Evolutionary conservation across 2,113 vertebrate genomes (phyloP).

Genomic region (Megalops atlanticus): DNA sequence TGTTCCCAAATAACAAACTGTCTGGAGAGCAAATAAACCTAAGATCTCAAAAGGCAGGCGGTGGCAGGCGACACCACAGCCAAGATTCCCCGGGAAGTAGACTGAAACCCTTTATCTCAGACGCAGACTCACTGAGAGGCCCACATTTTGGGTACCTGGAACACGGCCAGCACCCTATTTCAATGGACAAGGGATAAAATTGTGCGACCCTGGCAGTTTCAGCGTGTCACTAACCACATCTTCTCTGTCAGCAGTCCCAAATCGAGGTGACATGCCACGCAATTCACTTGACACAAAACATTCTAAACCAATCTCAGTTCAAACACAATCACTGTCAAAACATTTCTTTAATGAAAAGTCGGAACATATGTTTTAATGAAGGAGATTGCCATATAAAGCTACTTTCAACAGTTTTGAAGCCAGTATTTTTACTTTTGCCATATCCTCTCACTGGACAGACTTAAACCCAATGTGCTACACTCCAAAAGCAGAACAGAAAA

Average conservation of each 20-base stretch:
- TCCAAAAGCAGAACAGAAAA: neutral
- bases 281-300: neutral
- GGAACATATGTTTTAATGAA: neutral
- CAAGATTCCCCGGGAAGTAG: slow-evolving; percentile 10
- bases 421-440: neutral
- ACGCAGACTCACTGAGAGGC: neutral
- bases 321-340: slow-evolving; percentile 14
- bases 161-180: neutral
- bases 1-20: slow-evolving; percentile 2
- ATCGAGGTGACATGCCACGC: neutral
- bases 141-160: neutral
- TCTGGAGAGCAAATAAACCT: slow-evolving; percentile 5
- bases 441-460: neutral
- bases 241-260: neutral
- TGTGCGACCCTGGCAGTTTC: neutral
- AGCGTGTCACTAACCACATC: neutral
- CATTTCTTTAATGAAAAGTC: neutral
- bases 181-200: neutral
- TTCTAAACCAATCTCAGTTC: neutral
- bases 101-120: neutral
- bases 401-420: neutral
- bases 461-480: neutral
- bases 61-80: neutral
- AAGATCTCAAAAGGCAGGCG: neutral
- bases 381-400: slow-evolving; percentile 5